These are phyloP conservation scores for Arenaria interpres DNA, from an alignment of 2,113 vertebrate species.

Conservation along the genomic window DNA sequence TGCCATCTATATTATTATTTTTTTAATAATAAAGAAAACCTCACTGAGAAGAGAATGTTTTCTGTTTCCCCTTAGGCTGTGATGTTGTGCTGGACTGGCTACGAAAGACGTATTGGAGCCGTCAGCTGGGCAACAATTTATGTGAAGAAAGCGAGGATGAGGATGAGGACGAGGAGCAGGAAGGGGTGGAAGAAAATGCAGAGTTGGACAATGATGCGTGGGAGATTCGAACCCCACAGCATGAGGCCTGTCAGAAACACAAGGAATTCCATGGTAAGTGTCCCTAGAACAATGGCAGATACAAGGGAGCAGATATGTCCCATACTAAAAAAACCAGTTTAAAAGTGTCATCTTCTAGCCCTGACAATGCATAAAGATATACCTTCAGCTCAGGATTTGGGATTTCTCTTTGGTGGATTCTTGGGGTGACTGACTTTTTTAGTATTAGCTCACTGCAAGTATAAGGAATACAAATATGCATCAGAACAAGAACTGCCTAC, in stretches of 20 bases:
- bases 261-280: conserved; percentile 82
- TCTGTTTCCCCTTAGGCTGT: conserved; percentile 74
- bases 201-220: conserved; percentile 74
- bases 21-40: background rate
- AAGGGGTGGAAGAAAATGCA: background rate
- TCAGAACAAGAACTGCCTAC: background rate
- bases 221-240: conserved; percentile 6
- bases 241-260: conserved; percentile 69
- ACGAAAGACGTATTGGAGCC: conserved; percentile 90
- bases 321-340: background rate
- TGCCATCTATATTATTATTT: background rate
- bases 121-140: conserved; percentile 83
- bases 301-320: background rate
- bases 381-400: background rate
- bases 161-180: conserved; percentile 73
- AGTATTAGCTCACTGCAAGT: background rate
- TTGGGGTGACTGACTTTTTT: background rate
- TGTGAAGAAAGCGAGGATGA: conserved; percentile 77
- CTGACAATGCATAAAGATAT: background rate
- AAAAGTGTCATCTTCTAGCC: background rate
- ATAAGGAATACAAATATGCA: background rate
- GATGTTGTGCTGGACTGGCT: conserved; percentile 93
- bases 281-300: background rate
- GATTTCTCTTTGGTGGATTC: background rate
- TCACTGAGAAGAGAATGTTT: background rate